Evolutionary conservation across 1,140 invertebrate genomes (phyloP).

Genomic region (Maconellicoccus hirsutus): DNA sequence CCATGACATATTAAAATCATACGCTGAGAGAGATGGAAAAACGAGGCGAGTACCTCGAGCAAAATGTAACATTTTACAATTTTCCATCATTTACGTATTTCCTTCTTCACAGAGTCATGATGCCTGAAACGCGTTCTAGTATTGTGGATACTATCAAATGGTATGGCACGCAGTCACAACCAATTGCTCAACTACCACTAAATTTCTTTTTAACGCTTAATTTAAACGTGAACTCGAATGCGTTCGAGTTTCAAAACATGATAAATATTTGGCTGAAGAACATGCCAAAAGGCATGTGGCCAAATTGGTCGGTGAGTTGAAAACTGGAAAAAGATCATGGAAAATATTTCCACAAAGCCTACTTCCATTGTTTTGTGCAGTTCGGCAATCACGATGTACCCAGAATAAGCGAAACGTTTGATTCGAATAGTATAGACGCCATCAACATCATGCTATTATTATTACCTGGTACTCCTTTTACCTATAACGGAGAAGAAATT

Average conservation of each 20-base stretch:
- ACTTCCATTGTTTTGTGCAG: slow-evolving; percentile 33
- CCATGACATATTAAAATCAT: slow-evolving; percentile 48
- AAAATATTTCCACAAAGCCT: too few relatives aligned
- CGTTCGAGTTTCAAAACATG: slow-evolving; percentile 37
- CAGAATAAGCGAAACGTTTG: slow-evolving; percentile 51
- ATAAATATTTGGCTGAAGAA: slow-evolving; percentile 45
- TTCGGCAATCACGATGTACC: slow-evolving; percentile 62
- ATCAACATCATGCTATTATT: slow-evolving; percentile 60
- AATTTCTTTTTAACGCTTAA: slow-evolving; percentile 45
- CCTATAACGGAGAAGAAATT: slow-evolving; percentile 68
- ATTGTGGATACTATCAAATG: slow-evolving; percentile 35
- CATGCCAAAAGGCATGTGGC: slow-evolving; percentile 37
- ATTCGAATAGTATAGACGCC: slow-evolving; percentile 49
- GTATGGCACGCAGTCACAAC: slow-evolving; percentile 34
- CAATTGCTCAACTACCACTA: slow-evolving; percentile 38
- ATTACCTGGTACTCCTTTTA: slow-evolving; percentile 58
- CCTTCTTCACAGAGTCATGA: slow-evolving; percentile 34
- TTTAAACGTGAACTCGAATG: slow-evolving; percentile 34
- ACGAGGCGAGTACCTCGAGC: slow-evolving; percentile 11
- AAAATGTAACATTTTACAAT: slow-evolving; percentile 33
- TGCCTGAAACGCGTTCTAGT: slow-evolving; percentile 36
- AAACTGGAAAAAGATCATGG: too few relatives aligned
- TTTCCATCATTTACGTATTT: neutral
- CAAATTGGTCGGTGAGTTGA: slow-evolving; percentile 46
- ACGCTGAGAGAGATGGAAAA: slow-evolving; percentile 31